Evolutionary conservation across 1,140 invertebrate species (phyloP).

Genomic region (Goniozus legneri): DNA sequence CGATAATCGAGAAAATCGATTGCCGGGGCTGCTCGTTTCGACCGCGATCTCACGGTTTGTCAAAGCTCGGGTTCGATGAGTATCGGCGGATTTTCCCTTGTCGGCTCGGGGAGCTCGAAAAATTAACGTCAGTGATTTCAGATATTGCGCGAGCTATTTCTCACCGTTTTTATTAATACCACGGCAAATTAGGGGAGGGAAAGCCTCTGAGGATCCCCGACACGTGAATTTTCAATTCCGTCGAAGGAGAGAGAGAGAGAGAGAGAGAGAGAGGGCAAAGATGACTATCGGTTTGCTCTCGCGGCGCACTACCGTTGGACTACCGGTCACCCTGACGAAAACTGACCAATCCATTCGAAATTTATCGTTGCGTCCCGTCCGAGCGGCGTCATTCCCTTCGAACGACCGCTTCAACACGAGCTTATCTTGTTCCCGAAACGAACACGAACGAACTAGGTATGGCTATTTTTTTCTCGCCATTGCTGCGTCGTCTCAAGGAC

Average conservation of each 20-base stretch:
- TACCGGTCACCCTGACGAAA: slow-evolving; percentile 22
- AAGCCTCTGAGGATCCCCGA: too few species aligned
- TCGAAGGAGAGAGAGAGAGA: slow-evolving; percentile 19
- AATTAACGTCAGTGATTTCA: slow-evolving; percentile 21
- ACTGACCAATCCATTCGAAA: slow-evolving; percentile 28
- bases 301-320: slow-evolving; percentile 26
- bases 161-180: slow-evolving; percentile 35
- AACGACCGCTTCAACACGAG: too few species aligned
- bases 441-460: too few species aligned
- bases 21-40: too few species aligned
- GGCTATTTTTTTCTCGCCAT: too few species aligned
- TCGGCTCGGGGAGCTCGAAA: slow-evolving; percentile 3
- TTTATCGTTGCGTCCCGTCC: slow-evolving; percentile 18
- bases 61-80: too few species aligned
- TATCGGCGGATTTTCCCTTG: too few species aligned
- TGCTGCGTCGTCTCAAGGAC: too few species aligned
- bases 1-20: too few species aligned
- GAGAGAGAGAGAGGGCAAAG: too few species aligned
- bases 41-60: too few species aligned
- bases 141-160: slow-evolving; percentile 35
- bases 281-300: slow-evolving; percentile 34
- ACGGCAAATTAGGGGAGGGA: slow-evolving; percentile 29
- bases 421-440: too few species aligned
- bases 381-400: not conserved
- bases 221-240: slow-evolving; percentile 28